Conservation (phyloP, 1,140 invertebrate species). For the Drosophila orosa region DNA sequence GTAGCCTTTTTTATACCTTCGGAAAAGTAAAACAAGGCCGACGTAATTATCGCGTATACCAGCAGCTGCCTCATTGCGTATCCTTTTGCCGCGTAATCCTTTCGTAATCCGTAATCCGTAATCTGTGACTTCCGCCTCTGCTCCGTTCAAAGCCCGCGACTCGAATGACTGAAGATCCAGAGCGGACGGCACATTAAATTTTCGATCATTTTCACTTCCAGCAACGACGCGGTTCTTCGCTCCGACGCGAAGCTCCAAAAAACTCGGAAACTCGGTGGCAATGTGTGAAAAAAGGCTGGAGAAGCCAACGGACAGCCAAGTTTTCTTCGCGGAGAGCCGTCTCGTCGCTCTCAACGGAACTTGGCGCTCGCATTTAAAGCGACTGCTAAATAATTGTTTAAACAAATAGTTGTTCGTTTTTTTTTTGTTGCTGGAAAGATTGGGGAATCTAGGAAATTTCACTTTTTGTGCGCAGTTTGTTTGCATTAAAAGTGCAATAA, state of each 20-base stretch:
- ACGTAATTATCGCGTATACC: constrained; percentile 56
- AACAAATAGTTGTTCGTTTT: constrained; percentile 23
- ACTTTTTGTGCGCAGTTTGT: constrained; percentile 62
- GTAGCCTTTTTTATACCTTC: constrained; percentile 65
- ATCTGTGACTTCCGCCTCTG: constrained; percentile 44
- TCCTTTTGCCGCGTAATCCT: constrained; percentile 38
- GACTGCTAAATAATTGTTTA: constrained; percentile 63
- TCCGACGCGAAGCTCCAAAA: constrained; percentile 2
- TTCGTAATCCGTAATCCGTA: constrained; percentile 13
- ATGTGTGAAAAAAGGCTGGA: constrained; percentile 63
- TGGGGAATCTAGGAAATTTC: constrained; percentile 60
- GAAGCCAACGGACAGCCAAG: constrained; percentile 15
- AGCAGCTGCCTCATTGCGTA: constrained; percentile 53
- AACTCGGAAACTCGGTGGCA: constrained; percentile 26
- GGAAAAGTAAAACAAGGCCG: constrained; percentile 73
- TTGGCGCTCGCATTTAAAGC: constrained; percentile 38
- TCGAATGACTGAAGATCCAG: constrained; percentile 71
- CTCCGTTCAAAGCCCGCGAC: constrained; percentile 53
- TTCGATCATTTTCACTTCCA: constrained; percentile 73
- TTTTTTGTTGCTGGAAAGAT: constrained; percentile 43
- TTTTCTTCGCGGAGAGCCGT: constrained; percentile 13
- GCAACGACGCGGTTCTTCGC: constrained; percentile 23
- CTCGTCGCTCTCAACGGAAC: constrained; percentile 27
- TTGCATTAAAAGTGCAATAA: constrained; percentile 29
- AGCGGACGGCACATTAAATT: constrained; percentile 61